Percentiles rank a stretch among this genome's conserved stretches.
phyloP scores from a whole-genome alignment of 2,113 vertebrate genomes.

The Clarias gariepinus region DNA sequence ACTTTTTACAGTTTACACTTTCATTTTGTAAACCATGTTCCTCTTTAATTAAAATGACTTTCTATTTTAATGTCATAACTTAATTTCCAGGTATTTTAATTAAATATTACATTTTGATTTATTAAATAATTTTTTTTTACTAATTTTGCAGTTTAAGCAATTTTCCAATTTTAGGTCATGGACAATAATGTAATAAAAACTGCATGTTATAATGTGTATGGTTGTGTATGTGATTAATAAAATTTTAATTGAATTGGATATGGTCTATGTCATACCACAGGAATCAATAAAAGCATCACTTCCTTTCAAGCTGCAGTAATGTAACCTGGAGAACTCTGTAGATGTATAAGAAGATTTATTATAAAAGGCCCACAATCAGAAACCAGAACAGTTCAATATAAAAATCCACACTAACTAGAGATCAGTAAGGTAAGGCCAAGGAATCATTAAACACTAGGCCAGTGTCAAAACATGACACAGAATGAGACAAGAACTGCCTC shows the following conservation, averaged over 20 bases:
- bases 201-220: too few species aligned
- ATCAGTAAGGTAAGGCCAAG: neutral
- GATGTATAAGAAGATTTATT: neutral
- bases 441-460: neutral
- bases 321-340: neutral
- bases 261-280: neutral
- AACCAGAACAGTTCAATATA: neutral
- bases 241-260: neutral
- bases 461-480: neutral
- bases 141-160: too few species aligned
- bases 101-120: too few species aligned
- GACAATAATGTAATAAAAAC: too few species aligned
- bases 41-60: too few species aligned
- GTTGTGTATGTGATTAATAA: too few species aligned
- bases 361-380: neutral
- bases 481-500: neutral
- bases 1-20: too few species aligned
- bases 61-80: too few species aligned
- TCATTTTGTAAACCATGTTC: too few species aligned
- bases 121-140: too few species aligned
- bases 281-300: neutral
- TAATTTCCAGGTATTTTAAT: too few species aligned
- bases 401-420: neutral
- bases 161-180: too few species aligned
- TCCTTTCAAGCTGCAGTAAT: neutral